Evolutionary conservation across 1,140 invertebrate species (phyloP).

Genomic region (Cotesia glomerata): DNA sequence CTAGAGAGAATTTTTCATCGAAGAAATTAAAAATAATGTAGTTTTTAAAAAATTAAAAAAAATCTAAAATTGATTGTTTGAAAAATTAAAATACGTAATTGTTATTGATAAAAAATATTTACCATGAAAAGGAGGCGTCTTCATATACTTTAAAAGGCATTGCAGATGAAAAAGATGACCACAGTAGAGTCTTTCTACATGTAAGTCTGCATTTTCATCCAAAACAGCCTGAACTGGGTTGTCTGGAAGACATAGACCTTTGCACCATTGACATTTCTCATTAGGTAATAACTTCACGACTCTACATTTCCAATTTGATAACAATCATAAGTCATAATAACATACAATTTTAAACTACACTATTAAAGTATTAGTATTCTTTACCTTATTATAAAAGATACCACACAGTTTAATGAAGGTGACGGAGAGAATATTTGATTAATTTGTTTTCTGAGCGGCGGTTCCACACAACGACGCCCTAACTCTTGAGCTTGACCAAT

Average conservation of each 20-base stretch:
- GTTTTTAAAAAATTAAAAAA: too few species aligned
- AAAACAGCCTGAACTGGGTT: conserved; percentile 65
- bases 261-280: conserved; percentile 72
- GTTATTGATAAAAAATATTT: conserved; percentile 30
- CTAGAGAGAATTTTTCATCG: too few species aligned
- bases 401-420: conserved; percentile 68
- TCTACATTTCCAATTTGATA: conserved; percentile 34
- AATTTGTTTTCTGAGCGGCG: conserved; percentile 66
- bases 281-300: conserved; percentile 67
- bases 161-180: conserved; percentile 77
- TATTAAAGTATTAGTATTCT: background rate
- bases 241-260: conserved; percentile 66
- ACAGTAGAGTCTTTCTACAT: conserved; percentile 78
- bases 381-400: conserved; percentile 68
- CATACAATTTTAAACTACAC: background rate
- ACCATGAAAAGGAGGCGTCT: conserved; percentile 79
- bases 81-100: too few species aligned
- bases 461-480: conserved; percentile 73
- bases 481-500: conserved; percentile 73
- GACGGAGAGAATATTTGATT: conserved; percentile 68
- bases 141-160: conserved; percentile 76
- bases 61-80: too few species aligned
- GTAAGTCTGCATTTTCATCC: conserved; percentile 67
- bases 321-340: background rate
- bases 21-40: too few species aligned